Evolutionary conservation across 2,797 vertebrate genomes (phyloP).

Genomic region (Yasuhikotakia modesta): DNA sequence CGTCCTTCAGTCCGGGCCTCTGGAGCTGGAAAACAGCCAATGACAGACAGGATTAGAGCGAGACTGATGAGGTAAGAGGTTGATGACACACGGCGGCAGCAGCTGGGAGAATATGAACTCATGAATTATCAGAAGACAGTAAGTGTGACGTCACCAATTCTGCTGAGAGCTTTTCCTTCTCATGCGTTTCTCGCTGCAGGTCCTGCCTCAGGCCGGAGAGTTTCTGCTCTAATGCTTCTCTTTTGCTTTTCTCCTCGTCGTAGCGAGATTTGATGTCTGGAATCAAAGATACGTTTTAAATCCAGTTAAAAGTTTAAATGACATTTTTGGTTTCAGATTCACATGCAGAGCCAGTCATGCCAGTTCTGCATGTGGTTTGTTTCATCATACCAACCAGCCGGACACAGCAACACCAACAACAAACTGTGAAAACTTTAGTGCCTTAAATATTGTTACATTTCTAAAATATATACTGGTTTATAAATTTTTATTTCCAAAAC

Average conservation of each 20-base stretch:
- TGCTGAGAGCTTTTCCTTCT: conserved; percentile 85
- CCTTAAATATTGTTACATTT: not conserved
- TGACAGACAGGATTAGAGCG: conserved; percentile 27
- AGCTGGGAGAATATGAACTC: conserved; percentile 29
- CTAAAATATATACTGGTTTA: not conserved
- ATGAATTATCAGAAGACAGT: conserved; percentile 17
- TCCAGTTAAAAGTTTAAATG: not conserved
- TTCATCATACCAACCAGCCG: not conserved
- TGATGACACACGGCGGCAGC: conserved; percentile 25
- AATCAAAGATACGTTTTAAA: conserved; percentile 12
- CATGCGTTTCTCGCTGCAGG: conserved; percentile 81
- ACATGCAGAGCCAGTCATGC: no score
- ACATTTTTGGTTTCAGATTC: no score
- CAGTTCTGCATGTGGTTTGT: no score
- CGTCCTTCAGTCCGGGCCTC: conserved; percentile 94
- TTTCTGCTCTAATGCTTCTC: conserved; percentile 86
- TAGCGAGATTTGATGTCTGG: conserved; percentile 92
- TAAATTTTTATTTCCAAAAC: not conserved
- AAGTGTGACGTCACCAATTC: conserved; percentile 83
- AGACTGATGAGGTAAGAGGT: conserved; percentile 4
- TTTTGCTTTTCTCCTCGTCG: conserved; percentile 91
- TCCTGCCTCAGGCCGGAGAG: conserved; percentile 80
- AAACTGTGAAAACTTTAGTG: no score
- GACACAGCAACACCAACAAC: not conserved
- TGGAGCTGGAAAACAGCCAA: conserved; percentile 81